Evolutionary conservation across 1,140 invertebrate species (phyloP).

Genomic region (Trichomalopsis sarcophagae): DNA sequence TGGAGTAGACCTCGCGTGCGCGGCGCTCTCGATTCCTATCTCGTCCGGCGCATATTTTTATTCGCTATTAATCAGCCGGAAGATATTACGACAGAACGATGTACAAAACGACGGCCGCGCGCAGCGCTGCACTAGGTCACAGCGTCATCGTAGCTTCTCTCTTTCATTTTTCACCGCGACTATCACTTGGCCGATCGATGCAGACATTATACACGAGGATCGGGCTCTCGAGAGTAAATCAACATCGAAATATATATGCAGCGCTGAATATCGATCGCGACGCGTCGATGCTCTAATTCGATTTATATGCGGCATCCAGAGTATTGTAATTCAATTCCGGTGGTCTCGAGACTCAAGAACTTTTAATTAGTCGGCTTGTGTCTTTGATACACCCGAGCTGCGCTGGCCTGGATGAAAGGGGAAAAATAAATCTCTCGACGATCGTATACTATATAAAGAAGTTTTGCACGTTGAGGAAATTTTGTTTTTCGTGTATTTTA

Average conservation of each 20-base stretch:
- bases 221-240: neutral
- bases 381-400: neutral
- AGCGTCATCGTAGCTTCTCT: neutral
- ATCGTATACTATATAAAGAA: no score
- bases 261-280: neutral
- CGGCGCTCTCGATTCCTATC: neutral
- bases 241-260: neutral
- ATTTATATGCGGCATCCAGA: neutral
- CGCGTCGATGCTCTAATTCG: neutral
- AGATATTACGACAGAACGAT: neutral
- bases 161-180: neutral
- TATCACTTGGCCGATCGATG: no score
- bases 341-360: neutral
- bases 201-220: no score
- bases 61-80: neutral
- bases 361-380: neutral
- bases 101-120: neutral
- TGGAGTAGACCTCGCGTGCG: neutral
- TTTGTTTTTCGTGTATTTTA: no score
- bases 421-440: neutral
- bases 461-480: no score
- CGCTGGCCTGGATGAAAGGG: neutral
- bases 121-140: neutral
- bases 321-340: neutral
- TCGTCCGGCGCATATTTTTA: neutral